These are phyloP conservation scores for Morus bassanus DNA, from an alignment of 2,797 vertebrate genomes.

Conservation along the genomic window DNA sequence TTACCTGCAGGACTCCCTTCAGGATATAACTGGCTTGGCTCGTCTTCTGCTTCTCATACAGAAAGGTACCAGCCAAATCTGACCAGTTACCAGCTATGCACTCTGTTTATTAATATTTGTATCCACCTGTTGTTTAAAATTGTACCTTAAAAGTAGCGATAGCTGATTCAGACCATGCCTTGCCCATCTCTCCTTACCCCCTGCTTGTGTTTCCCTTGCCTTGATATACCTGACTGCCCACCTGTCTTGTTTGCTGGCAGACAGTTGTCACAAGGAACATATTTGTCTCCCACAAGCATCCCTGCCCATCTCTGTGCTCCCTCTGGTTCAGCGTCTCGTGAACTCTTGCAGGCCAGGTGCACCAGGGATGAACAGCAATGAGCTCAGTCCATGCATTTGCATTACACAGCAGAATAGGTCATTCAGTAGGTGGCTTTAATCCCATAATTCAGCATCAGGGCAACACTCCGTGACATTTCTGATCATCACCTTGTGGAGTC, in stretches of 20 bases:
- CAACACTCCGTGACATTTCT: background rate
- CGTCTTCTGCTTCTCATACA: background rate
- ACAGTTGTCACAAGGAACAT: background rate
- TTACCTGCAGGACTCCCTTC: background rate
- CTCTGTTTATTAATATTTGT: background rate
- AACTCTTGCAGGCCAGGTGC: background rate
- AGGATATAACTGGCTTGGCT: background rate
- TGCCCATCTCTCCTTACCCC: background rate
- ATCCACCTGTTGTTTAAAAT: background rate
- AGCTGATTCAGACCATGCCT: background rate
- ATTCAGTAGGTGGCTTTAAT: background rate
- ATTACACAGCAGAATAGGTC: background rate
- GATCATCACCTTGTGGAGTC: background rate
- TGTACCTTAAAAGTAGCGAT: background rate
- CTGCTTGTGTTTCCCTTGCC: background rate
- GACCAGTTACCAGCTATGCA: background rate
- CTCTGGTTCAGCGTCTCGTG: accelerated
- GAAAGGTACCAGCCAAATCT: background rate
- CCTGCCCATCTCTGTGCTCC: background rate
- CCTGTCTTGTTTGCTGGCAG: background rate
- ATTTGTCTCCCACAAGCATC: background rate
- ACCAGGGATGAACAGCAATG: background rate
- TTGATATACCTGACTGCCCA: background rate
- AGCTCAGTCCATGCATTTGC: background rate
- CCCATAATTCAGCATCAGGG: background rate